Conservation (phyloP, 1,140 invertebrate genomes). For the Pseudomyrmex flavicornis region DNA sequence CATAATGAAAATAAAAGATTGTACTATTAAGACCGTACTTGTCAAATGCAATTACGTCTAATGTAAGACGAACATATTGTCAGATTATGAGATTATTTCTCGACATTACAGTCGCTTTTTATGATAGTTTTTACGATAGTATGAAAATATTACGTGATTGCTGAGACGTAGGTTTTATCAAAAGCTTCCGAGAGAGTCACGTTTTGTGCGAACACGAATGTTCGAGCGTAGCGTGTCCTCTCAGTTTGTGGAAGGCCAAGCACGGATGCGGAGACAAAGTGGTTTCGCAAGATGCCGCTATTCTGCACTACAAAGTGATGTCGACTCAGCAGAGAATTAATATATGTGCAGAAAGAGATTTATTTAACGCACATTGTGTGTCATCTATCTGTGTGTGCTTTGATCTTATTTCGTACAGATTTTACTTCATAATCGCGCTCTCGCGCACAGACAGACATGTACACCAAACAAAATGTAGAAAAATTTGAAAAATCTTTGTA, state of each 20-base stretch:
- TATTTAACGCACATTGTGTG: no score
- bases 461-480: no score
- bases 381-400: background rate
- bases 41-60: background rate
- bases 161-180: background rate
- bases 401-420: background rate
- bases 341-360: slow-evolving; percentile 50
- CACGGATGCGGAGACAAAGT: slow-evolving; percentile 69
- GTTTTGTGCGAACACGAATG: slow-evolving; percentile 38
- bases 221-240: slow-evolving; percentile 27
- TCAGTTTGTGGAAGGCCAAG: slow-evolving; percentile 51
- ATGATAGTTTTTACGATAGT: no score
- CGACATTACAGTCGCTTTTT: no score
- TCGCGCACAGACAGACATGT: no score
- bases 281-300: slow-evolving; percentile 63
- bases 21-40: background rate
- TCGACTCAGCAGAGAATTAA: slow-evolving; percentile 45
- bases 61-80: background rate
- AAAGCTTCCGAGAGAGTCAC: slow-evolving; percentile 3
- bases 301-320: slow-evolving; percentile 53
- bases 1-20: background rate
- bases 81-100: no score
- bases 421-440: background rate
- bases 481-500: no score
- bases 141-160: background rate